Evolutionary conservation across 2,113 vertebrate species (phyloP).

Genomic region (Hiodon alosoides): DNA sequence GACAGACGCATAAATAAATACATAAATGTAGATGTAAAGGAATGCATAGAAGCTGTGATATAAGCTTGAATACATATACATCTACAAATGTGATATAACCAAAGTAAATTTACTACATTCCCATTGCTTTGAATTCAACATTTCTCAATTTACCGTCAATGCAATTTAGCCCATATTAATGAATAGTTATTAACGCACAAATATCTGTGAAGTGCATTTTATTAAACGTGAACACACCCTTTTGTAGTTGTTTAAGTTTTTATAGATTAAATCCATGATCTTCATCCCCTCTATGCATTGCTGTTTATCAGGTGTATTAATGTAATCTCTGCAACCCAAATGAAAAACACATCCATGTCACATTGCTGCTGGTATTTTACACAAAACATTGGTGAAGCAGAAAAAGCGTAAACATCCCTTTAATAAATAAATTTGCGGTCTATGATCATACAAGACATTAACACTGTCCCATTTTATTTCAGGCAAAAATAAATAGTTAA

Average conservation of each 20-base stretch:
- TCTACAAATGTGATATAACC: no score
- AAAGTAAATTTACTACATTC: no score
- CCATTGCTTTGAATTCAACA: no score
- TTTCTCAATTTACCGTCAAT: no score
- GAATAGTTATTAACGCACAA: not conserved
- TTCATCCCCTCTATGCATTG: conserved; percentile 46
- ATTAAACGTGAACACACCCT: conserved; percentile 39
- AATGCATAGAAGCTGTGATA: not conserved
- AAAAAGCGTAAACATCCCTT: no score
- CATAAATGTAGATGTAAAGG: not conserved
- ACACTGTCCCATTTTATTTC: not conserved
- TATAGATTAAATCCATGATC: conserved; percentile 53
- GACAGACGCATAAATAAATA: conserved; percentile 8
- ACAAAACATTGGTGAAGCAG: no score
- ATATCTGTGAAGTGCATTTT: not conserved
- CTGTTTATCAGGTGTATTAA: conserved; percentile 41
- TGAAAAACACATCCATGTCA: not conserved
- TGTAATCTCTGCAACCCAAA: conserved; percentile 43
- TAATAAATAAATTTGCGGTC: no score
- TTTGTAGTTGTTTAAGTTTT: conserved; percentile 38
- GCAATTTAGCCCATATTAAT: no score
- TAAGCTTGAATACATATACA: not conserved
- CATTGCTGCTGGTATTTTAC: not conserved
- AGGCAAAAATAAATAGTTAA: not conserved
- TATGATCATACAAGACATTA: no score